phyloP scores from a whole-genome alignment of 2,888 invertebrate genomes.

The Petrophora chlorosata region DNA sequence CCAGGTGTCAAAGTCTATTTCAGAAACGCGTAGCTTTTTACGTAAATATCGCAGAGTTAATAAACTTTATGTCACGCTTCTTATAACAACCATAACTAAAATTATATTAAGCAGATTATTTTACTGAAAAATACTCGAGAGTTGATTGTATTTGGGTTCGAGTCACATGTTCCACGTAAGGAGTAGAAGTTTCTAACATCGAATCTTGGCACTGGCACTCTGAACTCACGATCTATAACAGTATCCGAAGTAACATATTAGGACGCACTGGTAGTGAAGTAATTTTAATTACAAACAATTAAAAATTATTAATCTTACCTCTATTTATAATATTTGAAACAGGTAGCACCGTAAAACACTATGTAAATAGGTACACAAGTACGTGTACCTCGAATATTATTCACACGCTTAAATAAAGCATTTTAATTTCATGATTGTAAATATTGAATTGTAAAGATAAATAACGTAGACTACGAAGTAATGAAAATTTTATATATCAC shows the following conservation, averaged over 20 bases:
- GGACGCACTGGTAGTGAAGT: too few relatives aligned
- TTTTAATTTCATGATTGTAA: not conserved
- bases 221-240: too few relatives aligned
- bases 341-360: not conserved
- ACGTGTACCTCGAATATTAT: not conserved
- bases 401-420: not conserved
- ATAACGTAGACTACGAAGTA: too few relatives aligned
- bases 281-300: too few relatives aligned
- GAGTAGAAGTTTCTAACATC: not conserved
- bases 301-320: too few relatives aligned
- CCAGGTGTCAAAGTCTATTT: slow-evolving; percentile 79
- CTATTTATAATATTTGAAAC: too few relatives aligned
- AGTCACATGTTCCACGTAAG: slow-evolving; percentile 45
- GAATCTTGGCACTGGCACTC: too few relatives aligned
- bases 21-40: slow-evolving; percentile 47
- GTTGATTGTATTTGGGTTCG: slow-evolving; percentile 20
- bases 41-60: slow-evolving; percentile 7
- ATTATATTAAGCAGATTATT: not conserved
- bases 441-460: too few relatives aligned
- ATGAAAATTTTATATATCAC: too few relatives aligned
- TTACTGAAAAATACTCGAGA: too few relatives aligned
- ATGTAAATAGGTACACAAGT: not conserved
- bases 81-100: slow-evolving; percentile 8
- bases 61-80: slow-evolving; percentile 29
- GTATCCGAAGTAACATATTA: too few relatives aligned